phyloP scores from a whole-genome alignment of 2,113 vertebrate species.

The Hippopotamus amphibius region DNA sequence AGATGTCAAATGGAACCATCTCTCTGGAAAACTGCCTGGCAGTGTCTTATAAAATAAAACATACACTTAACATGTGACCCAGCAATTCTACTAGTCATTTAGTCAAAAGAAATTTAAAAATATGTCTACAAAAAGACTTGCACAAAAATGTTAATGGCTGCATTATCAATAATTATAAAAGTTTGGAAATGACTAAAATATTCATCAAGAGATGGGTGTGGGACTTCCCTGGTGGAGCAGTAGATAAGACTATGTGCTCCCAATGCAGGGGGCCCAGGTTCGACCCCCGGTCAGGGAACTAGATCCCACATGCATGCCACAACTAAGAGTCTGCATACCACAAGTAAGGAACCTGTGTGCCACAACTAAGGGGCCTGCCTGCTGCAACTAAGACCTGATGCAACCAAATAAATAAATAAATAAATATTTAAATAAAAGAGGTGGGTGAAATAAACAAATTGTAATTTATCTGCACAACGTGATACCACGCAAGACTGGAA shows the following conservation, averaged over 20 bases:
- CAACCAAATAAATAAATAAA: too few species aligned
- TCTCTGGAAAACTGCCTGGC: neutral
- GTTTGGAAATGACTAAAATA: neutral
- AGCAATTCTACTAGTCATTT: neutral
- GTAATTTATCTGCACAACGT: neutral
- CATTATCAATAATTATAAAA: neutral
- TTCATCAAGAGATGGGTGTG: neutral
- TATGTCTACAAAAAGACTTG: neutral
- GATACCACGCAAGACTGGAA: accelerated
- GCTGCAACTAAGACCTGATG: too few species aligned
- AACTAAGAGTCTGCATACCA: too few species aligned
- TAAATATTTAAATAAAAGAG: too few species aligned
- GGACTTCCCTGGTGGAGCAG: too few species aligned
- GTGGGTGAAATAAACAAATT: neutral
- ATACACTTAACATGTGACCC: neutral
- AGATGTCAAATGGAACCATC: accelerated
- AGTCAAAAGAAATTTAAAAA: neutral
- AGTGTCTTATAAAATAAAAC: neutral
- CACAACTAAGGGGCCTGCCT: too few species aligned
- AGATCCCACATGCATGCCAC: too few species aligned
- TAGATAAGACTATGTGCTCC: too few species aligned
- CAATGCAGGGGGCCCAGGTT: too few species aligned
- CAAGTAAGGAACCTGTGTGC: too few species aligned
- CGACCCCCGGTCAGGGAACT: too few species aligned
- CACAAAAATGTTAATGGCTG: neutral